phyloP scores from a whole-genome alignment of 2,888 invertebrate species.

The Tromatobia lineatoria region DNA sequence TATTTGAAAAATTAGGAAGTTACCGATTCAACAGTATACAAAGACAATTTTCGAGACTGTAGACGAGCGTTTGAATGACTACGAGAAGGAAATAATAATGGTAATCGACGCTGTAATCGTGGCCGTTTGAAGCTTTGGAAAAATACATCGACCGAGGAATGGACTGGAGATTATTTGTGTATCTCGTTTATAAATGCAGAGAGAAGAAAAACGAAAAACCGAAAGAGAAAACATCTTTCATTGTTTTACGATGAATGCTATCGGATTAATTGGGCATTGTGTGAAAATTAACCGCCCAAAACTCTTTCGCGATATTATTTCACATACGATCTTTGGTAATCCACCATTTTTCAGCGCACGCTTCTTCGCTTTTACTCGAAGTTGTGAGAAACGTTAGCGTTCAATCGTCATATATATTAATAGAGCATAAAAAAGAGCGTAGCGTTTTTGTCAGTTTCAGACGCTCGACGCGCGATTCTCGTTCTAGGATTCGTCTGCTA shows the following conservation, averaged over 20 bases:
- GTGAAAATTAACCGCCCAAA: not conserved
- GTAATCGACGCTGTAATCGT: no score
- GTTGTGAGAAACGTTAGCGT: conserved; percentile 7
- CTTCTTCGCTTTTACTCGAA: conserved; percentile 3
- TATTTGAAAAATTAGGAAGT: no score
- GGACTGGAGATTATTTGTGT: conserved; percentile 13
- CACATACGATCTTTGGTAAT: conserved; percentile 58
- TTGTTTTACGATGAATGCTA: conserved; percentile 1
- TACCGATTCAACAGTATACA: no score
- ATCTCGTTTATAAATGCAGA: not conserved
- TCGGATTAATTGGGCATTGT: conserved; percentile 19
- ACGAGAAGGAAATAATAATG: no score
- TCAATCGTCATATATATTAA: conserved; percentile 39
- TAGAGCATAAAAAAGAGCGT: conserved; percentile 53
- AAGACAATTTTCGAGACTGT: no score
- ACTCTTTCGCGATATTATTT: conserved; percentile 22
- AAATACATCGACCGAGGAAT: not conserved
- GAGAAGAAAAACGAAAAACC: not conserved
- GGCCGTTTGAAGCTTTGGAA: no score
- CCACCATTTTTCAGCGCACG: conserved; percentile 21
- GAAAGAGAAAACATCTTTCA: not conserved
- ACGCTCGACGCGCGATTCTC: conserved; percentile 31
- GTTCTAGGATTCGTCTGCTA: conserved; percentile 76
- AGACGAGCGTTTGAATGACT: no score
- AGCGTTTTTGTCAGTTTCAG: conserved; percentile 46